phyloP scores from a whole-genome alignment of 2,888 invertebrate genomes.

The Phyto melanocephala region DNA sequence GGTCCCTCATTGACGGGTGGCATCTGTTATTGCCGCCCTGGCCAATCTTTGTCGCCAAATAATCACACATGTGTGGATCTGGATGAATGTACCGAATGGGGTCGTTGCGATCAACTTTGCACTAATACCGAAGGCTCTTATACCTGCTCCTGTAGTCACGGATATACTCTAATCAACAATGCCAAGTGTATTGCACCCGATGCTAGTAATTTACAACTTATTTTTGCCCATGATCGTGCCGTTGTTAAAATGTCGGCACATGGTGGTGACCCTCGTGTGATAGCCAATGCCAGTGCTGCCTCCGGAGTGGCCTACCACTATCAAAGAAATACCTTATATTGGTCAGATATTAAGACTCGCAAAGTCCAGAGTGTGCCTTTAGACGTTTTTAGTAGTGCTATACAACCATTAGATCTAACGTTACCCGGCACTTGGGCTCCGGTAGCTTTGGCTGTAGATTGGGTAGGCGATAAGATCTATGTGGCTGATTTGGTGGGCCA shows the following conservation, averaged over 20 bases:
- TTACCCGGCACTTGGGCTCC: slow-evolving; percentile 93
- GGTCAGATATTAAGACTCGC: slow-evolving; percentile 93
- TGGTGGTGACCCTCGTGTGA: slow-evolving; percentile 83
- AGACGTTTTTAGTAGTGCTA: slow-evolving; percentile 79
- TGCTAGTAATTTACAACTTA: slow-evolving; percentile 82
- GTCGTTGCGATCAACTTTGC: slow-evolving; percentile 96
- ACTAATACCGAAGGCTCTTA: slow-evolving; percentile 92
- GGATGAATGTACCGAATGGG: slow-evolving; percentile 95
- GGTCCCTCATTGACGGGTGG: slow-evolving; percentile 94
- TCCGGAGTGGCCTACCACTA: slow-evolving; percentile 93
- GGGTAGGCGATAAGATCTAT: slow-evolving; percentile 97
- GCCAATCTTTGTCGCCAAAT: slow-evolving; percentile 89
- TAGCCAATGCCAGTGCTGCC: slow-evolving; percentile 89
- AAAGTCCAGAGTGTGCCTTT: slow-evolving; percentile 83
- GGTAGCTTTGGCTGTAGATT: slow-evolving; percentile 95
- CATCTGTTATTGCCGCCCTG: slow-evolving; percentile 92
- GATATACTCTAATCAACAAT: slow-evolving; percentile 83
- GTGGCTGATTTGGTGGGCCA: slow-evolving; percentile 95
- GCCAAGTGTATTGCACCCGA: slow-evolving; percentile 84
- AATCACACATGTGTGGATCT: slow-evolving; percentile 93
- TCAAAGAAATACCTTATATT: slow-evolving; percentile 87
- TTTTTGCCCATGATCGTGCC: slow-evolving; percentile 86
- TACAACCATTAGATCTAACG: slow-evolving; percentile 82
- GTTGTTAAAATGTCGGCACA: slow-evolving; percentile 85
- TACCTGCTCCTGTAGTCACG: slow-evolving; percentile 89